Evolutionary conservation across 53 echinoderm and acorn worm species (phyloP).

Genomic region (Crossaster papposus): DNA sequence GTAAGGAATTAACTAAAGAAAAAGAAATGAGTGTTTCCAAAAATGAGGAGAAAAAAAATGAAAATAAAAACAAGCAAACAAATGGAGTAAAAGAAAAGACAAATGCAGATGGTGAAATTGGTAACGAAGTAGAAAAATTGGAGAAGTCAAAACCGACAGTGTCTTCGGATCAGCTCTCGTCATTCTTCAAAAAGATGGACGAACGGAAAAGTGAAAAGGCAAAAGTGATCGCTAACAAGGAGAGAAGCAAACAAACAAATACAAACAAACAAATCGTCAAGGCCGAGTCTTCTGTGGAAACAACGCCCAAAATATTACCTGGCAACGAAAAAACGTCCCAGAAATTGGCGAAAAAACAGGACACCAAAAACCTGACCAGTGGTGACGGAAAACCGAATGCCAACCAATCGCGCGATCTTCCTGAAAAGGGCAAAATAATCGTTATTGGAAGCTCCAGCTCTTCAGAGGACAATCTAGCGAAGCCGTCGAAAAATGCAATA

Average conservation of each 20-base stretch:
- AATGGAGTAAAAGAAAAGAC: background rate
- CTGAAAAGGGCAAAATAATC: background rate
- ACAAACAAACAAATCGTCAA: background rate
- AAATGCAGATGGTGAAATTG: background rate
- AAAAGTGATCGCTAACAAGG: background rate
- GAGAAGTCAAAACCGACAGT: slow-evolving; percentile 54
- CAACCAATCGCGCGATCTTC: background rate
- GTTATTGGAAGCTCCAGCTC: slow-evolving; percentile 32
- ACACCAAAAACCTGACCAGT: background rate
- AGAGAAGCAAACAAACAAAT: background rate
- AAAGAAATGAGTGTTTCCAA: background rate
- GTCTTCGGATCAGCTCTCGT: slow-evolving; percentile 68
- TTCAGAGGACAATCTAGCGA: background rate
- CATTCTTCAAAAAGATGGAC: slow-evolving; percentile 64
- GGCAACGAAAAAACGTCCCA: background rate
- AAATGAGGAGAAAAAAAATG: background rate
- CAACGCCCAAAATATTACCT: background rate
- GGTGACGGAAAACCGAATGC: background rate
- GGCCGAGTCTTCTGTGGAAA: background rate
- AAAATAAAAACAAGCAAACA: slow-evolving; percentile 3
- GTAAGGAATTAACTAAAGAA: slow-evolving; percentile 1
- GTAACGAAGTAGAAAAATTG: background rate
- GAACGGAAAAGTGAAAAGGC: slow-evolving; percentile 38
- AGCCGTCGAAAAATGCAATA: background rate
- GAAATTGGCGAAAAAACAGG: background rate